phyloP scores from a whole-genome alignment of 2,113 vertebrate species.

The Girardinichthys multiradiatus region DNA sequence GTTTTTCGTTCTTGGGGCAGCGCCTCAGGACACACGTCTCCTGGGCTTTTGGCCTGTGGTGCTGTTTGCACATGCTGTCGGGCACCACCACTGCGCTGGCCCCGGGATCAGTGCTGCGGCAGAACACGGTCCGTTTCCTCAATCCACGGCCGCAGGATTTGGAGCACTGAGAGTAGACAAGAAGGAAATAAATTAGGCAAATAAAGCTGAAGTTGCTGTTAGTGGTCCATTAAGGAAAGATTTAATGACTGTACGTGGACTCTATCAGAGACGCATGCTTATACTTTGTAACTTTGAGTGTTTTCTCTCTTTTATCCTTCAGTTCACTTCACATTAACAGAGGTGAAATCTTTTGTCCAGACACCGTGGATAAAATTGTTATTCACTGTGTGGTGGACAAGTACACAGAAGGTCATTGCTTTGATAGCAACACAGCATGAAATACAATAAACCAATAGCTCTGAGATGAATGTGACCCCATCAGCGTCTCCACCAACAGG shows the following conservation, averaged over 20 bases:
- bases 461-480: slow-evolving; percentile 57
- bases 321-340: slow-evolving; percentile 34
- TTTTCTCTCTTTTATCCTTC: slow-evolving; percentile 49
- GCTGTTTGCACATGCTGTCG: slow-evolving; percentile 83
- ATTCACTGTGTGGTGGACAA: slow-evolving; percentile 42
- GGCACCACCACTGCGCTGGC: slow-evolving; percentile 77
- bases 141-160: slow-evolving; percentile 94
- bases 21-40: slow-evolving; percentile 90
- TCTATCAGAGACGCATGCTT: background rate
- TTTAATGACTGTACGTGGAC: slow-evolving; percentile 4
- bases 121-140: slow-evolving; percentile 88
- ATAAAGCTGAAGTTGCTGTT: background rate
- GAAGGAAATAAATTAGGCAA: background rate
- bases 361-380: slow-evolving; percentile 22
- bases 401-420: slow-evolving; percentile 58
- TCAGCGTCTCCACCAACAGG: slow-evolving; percentile 22
- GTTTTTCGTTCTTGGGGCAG: slow-evolving; percentile 90
- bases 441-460: slow-evolving; percentile 58
- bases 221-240: slow-evolving; percentile 8
- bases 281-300: background rate
- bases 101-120: slow-evolving; percentile 79
- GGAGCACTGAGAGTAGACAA: slow-evolving; percentile 84
- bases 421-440: slow-evolving; percentile 58
- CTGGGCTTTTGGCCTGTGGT: slow-evolving; percentile 84
- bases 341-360: slow-evolving; percentile 44